These are phyloP conservation scores for Stratiomys singularior DNA, from an alignment of 2,888 invertebrate genomes.

Conservation along the genomic window DNA sequence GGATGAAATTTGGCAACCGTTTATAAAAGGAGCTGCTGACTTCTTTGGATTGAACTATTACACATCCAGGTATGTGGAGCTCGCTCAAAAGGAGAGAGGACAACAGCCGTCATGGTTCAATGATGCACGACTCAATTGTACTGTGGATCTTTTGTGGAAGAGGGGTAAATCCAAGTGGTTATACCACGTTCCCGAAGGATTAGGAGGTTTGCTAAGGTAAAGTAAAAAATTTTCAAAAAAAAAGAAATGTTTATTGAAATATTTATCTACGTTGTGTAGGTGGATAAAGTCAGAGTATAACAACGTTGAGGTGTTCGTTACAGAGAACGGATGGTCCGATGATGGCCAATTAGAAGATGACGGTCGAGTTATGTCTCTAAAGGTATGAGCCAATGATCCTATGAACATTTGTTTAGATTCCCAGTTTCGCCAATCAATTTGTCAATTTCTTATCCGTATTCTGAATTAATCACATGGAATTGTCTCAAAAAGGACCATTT, in stretches of 20 bases:
- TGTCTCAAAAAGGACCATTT: slow-evolving; percentile 56
- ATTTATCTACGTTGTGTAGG: slow-evolving; percentile 51
- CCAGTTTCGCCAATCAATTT: too few relatives aligned
- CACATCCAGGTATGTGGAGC: slow-evolving; percentile 55
- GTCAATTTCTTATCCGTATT: too few relatives aligned
- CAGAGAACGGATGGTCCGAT: slow-evolving; percentile 72
- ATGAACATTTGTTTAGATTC: too few relatives aligned
- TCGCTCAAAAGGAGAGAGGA: slow-evolving; percentile 54
- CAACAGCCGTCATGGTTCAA: slow-evolving; percentile 68
- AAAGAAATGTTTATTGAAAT: too few relatives aligned
- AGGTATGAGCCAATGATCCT: slow-evolving; percentile 52
- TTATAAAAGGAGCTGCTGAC: slow-evolving; percentile 57
- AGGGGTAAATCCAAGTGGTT: slow-evolving; percentile 58
- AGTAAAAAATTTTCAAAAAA: too few relatives aligned
- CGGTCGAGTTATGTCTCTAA: slow-evolving; percentile 61
- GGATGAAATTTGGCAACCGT: slow-evolving; percentile 52
- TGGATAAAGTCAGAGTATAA: slow-evolving; percentile 70
- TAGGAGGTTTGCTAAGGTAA: slow-evolving; percentile 54
- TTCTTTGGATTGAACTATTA: slow-evolving; percentile 61
- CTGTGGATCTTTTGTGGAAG: slow-evolving; percentile 57
- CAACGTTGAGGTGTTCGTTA: slow-evolving; percentile 69
- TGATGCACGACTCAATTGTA: slow-evolving; percentile 61
- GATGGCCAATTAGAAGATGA: slow-evolving; percentile 61
- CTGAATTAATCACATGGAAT: neutral
- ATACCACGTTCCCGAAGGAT: slow-evolving; percentile 58